Conservation (phyloP, 2,113 vertebrate species). For the Lates calcarifer region DNA sequence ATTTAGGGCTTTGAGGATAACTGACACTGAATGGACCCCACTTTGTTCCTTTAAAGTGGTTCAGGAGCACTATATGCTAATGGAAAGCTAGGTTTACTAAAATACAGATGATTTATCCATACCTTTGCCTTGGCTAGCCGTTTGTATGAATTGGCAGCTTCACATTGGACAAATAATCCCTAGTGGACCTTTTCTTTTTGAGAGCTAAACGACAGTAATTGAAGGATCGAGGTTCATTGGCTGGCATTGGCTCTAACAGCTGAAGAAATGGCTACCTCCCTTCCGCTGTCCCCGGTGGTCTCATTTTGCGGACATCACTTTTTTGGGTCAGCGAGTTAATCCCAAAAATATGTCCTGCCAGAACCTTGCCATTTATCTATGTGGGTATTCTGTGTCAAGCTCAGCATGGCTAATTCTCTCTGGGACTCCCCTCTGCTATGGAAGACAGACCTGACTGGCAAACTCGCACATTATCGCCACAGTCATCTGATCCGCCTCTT, state of each 20-base stretch:
- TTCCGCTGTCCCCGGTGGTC: constrained; percentile 71
- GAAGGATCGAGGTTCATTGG: constrained; percentile 60
- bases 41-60: constrained; percentile 43
- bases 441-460: constrained; percentile 77
- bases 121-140: constrained; percentile 25
- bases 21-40: constrained; percentile 24
- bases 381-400: constrained; percentile 81
- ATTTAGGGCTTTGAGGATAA: constrained; percentile 15
- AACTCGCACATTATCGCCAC: constrained; percentile 80
- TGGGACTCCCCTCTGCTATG: constrained; percentile 71
- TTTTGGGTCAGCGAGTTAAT: constrained; percentile 87
- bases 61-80: constrained; percentile 15
- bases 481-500: constrained; percentile 69
- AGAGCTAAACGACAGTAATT: constrained; percentile 57
- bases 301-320: constrained; percentile 78
- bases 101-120: constrained; percentile 40
- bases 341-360: constrained; percentile 84
- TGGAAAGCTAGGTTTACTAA: constrained; percentile 13
- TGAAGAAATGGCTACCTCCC: constrained; percentile 71
- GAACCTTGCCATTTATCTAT: constrained; percentile 80
- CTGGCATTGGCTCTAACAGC: constrained; percentile 61
- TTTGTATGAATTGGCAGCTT: constrained; percentile 48
- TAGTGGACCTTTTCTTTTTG: constrained; percentile 49
- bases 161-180: constrained; percentile 39
- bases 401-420: constrained; percentile 79